Evolutionary conservation across 2,888 invertebrate genomes (phyloP).

Genomic region (Leucophenga maculata): DNA sequence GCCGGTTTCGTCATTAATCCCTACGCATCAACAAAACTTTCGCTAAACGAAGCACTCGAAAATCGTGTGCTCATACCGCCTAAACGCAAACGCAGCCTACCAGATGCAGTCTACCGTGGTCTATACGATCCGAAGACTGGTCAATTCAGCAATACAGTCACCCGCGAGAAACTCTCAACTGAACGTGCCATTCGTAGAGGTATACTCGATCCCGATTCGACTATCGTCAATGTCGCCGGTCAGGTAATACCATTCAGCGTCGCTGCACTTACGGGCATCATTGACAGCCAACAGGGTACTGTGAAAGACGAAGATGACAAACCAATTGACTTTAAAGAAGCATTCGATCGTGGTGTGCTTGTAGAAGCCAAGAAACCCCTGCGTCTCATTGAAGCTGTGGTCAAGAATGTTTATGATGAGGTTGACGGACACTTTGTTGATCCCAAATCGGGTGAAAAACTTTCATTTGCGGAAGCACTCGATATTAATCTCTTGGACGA

Average conservation of each 20-base stretch:
- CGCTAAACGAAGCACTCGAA: slow-evolving; percentile 87
- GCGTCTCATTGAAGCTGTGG: slow-evolving; percentile 85
- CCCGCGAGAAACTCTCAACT: slow-evolving; percentile 84
- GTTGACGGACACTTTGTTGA: slow-evolving; percentile 87
- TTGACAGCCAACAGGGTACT: slow-evolving; percentile 83
- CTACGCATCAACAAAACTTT: slow-evolving; percentile 80
- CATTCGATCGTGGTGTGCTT: slow-evolving; percentile 86
- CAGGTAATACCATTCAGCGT: slow-evolving; percentile 87
- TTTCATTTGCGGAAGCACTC: slow-evolving; percentile 88
- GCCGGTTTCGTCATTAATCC: slow-evolving; percentile 87
- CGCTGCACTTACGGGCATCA: slow-evolving; percentile 83
- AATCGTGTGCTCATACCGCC: slow-evolving; percentile 86
- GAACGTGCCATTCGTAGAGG: slow-evolving; percentile 89
- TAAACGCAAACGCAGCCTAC: slow-evolving; percentile 86
- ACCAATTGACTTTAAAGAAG: slow-evolving; percentile 85
- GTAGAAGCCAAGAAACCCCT: slow-evolving; percentile 87
- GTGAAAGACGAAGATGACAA: slow-evolving; percentile 77
- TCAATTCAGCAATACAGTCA: slow-evolving; percentile 84
- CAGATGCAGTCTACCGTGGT: slow-evolving; percentile 93
- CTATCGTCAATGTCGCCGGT: slow-evolving; percentile 87
- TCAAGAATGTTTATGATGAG: slow-evolving; percentile 85
- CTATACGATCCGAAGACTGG: slow-evolving; percentile 89
- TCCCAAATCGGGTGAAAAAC: slow-evolving; percentile 83
- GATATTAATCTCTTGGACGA: slow-evolving; percentile 86
- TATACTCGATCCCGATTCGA: slow-evolving; percentile 87